A percentile compares a stretch with the other conserved stretches of the same genome.
These are phyloP conservation scores for Chironomus tentans DNA, from an alignment of 2,888 invertebrate species.

Conservation along the genomic window DNA sequence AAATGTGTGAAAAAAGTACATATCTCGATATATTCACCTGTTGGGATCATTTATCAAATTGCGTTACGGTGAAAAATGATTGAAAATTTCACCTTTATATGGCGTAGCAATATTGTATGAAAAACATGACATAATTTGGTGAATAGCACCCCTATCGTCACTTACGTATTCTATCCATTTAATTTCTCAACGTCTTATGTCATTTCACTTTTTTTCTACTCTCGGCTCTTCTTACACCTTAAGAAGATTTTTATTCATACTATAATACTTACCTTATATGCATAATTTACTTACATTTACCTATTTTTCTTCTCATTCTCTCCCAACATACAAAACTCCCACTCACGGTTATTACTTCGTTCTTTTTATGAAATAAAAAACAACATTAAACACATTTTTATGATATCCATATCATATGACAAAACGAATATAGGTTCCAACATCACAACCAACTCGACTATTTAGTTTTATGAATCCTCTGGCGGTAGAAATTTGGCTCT, in stretches of 20 bases:
- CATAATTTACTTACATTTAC: background rate
- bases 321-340: background rate
- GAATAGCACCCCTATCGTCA: background rate
- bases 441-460: constrained; percentile 73
- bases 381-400: constrained; percentile 5
- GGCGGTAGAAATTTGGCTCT: constrained; percentile 94
- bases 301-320: background rate
- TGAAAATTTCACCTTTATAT: background rate
- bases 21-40: background rate
- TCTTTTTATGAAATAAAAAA: background rate
- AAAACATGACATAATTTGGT: background rate
- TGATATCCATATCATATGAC: background rate
- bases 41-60: background rate
- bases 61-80: background rate
- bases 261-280: too few species aligned
- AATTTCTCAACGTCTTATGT: background rate
- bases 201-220: background rate
- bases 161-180: background rate
- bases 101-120: background rate
- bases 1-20: background rate
- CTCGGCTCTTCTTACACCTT: too few species aligned
- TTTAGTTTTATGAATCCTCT: constrained; percentile 97
- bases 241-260: too few species aligned
- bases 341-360: background rate
- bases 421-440: constrained; percentile 59